A percentile compares a stretch with the other conserved stretches of the same genome.
These are phyloP conservation scores for Synodontis membranacea DNA, from an alignment of 2,113 vertebrate species.

Conservation along the genomic window DNA sequence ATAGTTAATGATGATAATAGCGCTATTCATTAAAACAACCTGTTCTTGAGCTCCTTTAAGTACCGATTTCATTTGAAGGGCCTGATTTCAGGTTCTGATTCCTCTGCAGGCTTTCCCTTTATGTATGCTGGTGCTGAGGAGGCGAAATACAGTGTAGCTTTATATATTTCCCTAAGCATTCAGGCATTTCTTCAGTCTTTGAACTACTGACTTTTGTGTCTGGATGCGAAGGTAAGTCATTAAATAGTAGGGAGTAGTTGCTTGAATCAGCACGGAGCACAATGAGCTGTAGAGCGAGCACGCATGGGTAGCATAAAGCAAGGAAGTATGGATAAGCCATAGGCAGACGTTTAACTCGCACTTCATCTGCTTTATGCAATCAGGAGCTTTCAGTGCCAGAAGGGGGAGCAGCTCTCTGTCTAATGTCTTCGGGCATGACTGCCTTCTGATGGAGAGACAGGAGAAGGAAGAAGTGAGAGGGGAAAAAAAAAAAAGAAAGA, in stretches of 20 bases:
- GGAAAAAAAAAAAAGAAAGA: background rate
- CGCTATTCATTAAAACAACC: constrained; percentile 28
- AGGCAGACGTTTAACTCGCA: background rate
- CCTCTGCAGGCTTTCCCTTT: constrained; percentile 26
- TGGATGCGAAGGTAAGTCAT: background rate
- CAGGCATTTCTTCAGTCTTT: background rate
- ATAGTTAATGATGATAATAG: constrained; percentile 31
- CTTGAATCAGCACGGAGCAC: constrained; percentile 11
- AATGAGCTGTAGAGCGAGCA: background rate
- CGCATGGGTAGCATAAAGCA: background rate
- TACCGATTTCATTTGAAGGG: constrained; percentile 22
- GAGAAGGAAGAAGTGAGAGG: background rate
- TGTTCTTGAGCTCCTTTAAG: background rate
- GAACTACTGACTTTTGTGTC: background rate
- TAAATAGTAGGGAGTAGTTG: background rate
- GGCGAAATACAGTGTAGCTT: background rate
- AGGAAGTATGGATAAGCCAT: constrained; percentile 4
- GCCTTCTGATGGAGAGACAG: constrained; percentile 6
- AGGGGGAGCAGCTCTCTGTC: constrained; percentile 39
- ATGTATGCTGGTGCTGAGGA: constrained; percentile 22
- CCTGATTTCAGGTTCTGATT: constrained; percentile 23
- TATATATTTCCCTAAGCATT: constrained; percentile 23
- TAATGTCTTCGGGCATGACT: constrained; percentile 19
- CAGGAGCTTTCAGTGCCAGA: constrained; percentile 17
- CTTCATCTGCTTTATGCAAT: constrained; percentile 12